Conservation (phyloP, 1,140 invertebrate genomes). For the Hycleus phaleratus region DNA sequence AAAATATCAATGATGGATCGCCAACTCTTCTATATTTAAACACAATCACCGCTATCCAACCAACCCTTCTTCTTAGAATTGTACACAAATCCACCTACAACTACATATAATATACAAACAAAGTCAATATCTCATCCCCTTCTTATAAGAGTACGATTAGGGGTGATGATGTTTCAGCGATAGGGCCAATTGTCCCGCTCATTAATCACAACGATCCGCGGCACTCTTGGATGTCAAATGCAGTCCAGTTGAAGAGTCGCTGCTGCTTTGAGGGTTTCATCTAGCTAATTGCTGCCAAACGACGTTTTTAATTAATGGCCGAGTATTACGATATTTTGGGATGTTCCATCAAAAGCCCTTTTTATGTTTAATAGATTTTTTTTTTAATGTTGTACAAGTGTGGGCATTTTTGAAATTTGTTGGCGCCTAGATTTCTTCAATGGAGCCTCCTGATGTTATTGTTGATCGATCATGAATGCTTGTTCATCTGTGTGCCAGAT, state of each 20-base stretch:
- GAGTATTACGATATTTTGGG: constrained; percentile 27
- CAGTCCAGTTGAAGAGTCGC: constrained; percentile 37
- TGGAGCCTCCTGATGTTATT: too few species aligned
- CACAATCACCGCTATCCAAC: neutral
- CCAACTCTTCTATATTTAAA: neutral
- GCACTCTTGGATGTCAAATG: constrained; percentile 40
- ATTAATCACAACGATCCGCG: constrained; percentile 38
- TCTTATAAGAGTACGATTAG: constrained; percentile 8
- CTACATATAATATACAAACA: neutral
- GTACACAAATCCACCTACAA: neutral
- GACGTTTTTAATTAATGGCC: constrained; percentile 39
- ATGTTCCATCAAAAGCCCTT: constrained; percentile 23
- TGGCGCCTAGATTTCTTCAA: too few species aligned
- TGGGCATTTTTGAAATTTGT: too few species aligned
- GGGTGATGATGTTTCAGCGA: constrained; percentile 14
- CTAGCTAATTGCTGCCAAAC: constrained; percentile 40
- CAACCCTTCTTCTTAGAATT: constrained; percentile 33
- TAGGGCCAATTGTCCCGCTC: constrained; percentile 38
- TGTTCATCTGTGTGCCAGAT: too few species aligned
- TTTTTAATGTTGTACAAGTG: too few species aligned
- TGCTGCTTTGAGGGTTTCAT: constrained; percentile 39
- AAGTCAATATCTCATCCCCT: neutral
- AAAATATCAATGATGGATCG: constrained; percentile 37
- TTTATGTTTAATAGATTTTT: constrained; percentile 8
- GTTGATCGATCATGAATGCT: too few species aligned